Percentiles rank a stretch among this genome's conserved stretches.
phyloP scores from a whole-genome alignment of 2,797 vertebrate genomes.

The Falco rusticolus region DNA sequence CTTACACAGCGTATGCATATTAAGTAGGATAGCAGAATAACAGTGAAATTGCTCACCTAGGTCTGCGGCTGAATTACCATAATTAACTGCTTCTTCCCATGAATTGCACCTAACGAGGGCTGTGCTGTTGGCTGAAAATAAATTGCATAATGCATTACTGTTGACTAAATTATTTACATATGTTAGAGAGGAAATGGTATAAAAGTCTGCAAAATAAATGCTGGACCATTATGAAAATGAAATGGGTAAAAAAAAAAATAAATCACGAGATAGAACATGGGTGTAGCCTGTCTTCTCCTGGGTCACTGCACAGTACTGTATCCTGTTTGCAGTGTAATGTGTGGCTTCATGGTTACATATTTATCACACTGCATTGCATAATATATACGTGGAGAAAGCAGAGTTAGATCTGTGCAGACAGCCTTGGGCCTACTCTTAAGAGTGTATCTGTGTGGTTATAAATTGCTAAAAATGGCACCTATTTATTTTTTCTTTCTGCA shows the following conservation, averaged over 20 bases:
- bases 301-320: neutral
- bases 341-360: conserved; percentile 15
- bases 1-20: conserved; percentile 30
- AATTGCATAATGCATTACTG: conserved; percentile 64
- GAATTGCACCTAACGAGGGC: conserved; percentile 65
- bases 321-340: neutral
- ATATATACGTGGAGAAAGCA: neutral
- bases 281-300: neutral
- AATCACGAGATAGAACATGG: neutral
- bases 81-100: conserved; percentile 63
- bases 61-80: conserved; percentile 66
- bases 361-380: neutral
- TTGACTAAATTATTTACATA: conserved; percentile 71
- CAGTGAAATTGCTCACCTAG: conserved; percentile 60
- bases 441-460: neutral
- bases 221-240: conserved; percentile 21
- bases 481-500: neutral
- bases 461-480: neutral
- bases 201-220: conserved; percentile 35
- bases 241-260: neutral
- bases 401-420: neutral
- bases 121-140: conserved; percentile 67
- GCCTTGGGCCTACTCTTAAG: neutral
- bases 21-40: conserved; percentile 54
- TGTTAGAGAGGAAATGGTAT: conserved; percentile 16